A percentile compares a stretch with the other conserved stretches of the same genome.
Conservation (phyloP, 2,888 invertebrate species). For the Gandaritis pyraliata region DNA sequence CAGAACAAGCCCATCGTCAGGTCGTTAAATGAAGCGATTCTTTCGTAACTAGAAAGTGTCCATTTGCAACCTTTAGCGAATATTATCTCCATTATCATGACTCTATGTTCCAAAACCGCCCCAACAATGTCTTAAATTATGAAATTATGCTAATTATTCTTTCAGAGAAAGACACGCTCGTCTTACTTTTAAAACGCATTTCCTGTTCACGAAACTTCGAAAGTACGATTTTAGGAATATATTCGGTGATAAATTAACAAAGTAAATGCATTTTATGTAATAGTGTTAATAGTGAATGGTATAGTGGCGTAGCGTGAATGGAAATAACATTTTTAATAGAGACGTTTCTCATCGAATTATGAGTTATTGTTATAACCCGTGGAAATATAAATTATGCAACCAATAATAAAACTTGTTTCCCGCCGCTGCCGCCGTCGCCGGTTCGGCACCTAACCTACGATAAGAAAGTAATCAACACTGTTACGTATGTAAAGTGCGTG, state of each 20-base stretch:
- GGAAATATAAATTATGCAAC: constrained; percentile 52
- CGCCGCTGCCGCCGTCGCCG: constrained; percentile 31
- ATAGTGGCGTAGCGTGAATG: constrained; percentile 51
- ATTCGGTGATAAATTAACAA: constrained; percentile 50
- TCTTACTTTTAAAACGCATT: constrained; percentile 31
- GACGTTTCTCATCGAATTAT: constrained; percentile 32
- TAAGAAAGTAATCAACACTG: constrained; percentile 44
- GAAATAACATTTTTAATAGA: constrained; percentile 43
- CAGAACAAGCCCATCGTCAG: constrained; percentile 66
- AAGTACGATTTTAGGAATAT: constrained; percentile 52
- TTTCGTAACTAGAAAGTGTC: constrained; percentile 78
- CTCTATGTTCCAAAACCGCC: constrained; percentile 37
- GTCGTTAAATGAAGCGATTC: constrained; percentile 69
- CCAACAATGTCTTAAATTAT: constrained; percentile 29
- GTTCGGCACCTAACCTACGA: constrained; percentile 42
- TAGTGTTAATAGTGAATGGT: constrained; percentile 45
- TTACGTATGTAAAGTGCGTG: constrained; percentile 47
- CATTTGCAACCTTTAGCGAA: constrained; percentile 52
- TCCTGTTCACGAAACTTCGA: constrained; percentile 31
- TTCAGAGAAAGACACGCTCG: constrained; percentile 28
- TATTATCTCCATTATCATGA: constrained; percentile 26
- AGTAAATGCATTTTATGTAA: constrained; percentile 59
- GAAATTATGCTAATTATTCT: constrained; percentile 35
- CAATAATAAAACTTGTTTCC: constrained; percentile 41
- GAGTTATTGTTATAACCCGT: constrained; percentile 46